Conservation (phyloP, 1,140 invertebrate genomes). For the Fragariocoptes setiger region DNA sequence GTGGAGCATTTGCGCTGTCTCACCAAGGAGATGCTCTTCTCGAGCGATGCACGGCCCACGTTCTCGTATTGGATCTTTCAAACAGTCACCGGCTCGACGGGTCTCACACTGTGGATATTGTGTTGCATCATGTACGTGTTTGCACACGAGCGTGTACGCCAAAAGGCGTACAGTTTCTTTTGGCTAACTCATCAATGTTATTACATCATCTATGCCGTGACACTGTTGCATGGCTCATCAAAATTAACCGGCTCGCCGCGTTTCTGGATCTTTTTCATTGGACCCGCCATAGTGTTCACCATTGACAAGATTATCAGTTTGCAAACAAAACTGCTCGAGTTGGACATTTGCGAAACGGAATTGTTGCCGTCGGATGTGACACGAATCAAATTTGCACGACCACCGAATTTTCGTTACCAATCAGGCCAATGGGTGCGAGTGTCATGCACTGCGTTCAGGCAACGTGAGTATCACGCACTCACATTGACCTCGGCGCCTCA, state of each 20-base stretch:
- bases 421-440: conserved; percentile 60
- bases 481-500: conserved; percentile 92
- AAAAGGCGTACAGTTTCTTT: conserved; percentile 80
- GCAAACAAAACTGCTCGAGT: conserved; percentile 60
- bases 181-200: conserved; percentile 89
- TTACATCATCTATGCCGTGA: conserved; percentile 55
- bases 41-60: conserved; percentile 57
- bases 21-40: conserved; percentile 69
- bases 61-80: conserved; percentile 80
- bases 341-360: conserved; percentile 81
- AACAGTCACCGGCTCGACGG: conserved; percentile 70
- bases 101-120: conserved; percentile 63
- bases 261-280: conserved; percentile 87
- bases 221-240: conserved; percentile 71
- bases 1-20: conserved; percentile 71
- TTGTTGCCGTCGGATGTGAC: conserved; percentile 50
- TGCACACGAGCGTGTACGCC: conserved; percentile 67
- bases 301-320: conserved; percentile 74
- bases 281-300: conserved; percentile 56
- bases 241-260: conserved; percentile 44
- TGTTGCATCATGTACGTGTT: conserved; percentile 92
- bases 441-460: conserved; percentile 61
- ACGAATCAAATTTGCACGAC: conserved; percentile 29
- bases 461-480: conserved; percentile 85
- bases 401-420: conserved; percentile 80